phyloP scores from a whole-genome alignment of 2,888 invertebrate species.

The Idaea aversata region DNA sequence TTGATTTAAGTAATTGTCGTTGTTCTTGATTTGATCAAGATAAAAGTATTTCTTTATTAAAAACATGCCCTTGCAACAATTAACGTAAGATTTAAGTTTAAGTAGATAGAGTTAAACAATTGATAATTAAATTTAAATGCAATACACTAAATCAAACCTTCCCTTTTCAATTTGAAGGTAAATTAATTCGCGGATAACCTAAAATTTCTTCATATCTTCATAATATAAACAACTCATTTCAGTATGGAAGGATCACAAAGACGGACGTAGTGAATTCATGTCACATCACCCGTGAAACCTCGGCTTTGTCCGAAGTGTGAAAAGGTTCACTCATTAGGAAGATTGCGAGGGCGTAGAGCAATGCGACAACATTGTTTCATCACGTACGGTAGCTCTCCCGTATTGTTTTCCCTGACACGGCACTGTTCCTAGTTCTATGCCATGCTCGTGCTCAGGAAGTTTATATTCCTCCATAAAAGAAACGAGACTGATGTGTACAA shows the following conservation, averaged over 20 bases:
- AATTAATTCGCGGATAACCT: not conserved
- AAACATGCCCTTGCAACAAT: not conserved
- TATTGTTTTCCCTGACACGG: slow-evolving; percentile 58
- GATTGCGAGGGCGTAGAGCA: slow-evolving; percentile 73
- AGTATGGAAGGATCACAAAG: slow-evolving; percentile 47
- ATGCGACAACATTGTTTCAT: slow-evolving; percentile 63
- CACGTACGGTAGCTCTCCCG: slow-evolving; percentile 46
- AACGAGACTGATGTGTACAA: slow-evolving; percentile 52
- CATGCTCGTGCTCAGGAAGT: slow-evolving; percentile 61
- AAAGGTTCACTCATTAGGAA: slow-evolving; percentile 80
- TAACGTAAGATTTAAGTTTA: not conserved
- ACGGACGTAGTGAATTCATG: slow-evolving; percentile 64
- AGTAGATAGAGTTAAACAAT: not conserved
- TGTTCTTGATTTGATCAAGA: not conserved
- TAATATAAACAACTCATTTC: slow-evolving; percentile 49
- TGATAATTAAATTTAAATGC: not conserved
- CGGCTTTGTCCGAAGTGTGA: slow-evolving; percentile 75
- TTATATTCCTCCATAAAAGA: slow-evolving; percentile 58
- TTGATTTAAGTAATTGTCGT: not conserved
- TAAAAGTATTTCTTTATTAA: not conserved
- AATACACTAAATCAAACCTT: not conserved
- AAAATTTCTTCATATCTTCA: slow-evolving; percentile 4
- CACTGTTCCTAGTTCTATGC: slow-evolving; percentile 56
- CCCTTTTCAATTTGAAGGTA: not conserved
- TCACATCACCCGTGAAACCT: slow-evolving; percentile 75